Percentiles rank a stretch among this genome's conserved stretches.
phyloP scores from a whole-genome alignment of 1,140 invertebrate genomes.

The Magallana ariakensis region DNA sequence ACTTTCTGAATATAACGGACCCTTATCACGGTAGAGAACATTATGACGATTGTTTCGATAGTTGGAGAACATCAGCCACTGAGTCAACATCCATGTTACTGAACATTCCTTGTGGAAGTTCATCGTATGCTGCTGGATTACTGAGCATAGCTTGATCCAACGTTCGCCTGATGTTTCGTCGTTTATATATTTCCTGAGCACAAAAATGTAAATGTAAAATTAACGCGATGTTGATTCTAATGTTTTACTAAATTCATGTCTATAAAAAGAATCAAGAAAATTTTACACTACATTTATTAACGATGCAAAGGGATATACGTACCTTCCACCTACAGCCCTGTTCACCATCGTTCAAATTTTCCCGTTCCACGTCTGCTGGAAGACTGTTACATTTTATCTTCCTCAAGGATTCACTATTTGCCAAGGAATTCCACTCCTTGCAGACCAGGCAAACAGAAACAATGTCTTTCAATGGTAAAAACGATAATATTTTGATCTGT shows the following conservation, averaged over 20 bases:
- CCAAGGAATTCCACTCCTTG: neutral
- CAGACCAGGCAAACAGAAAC: neutral
- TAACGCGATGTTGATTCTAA: too few relatives aligned
- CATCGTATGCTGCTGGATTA: conserved; percentile 39
- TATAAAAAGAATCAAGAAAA: too few relatives aligned
- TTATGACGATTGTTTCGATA: neutral
- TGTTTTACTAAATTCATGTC: too few relatives aligned
- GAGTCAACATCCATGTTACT: conserved; percentile 44
- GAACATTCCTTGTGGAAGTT: conserved; percentile 45
- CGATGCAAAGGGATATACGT: neutral
- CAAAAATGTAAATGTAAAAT: too few relatives aligned
- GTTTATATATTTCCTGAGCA: conserved; percentile 47
- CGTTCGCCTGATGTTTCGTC: conserved; percentile 35
- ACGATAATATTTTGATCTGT: neutral
- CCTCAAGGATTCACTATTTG: conserved; percentile 45
- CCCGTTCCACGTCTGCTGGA: neutral
- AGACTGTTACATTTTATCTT: conserved; percentile 39
- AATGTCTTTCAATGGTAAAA: neutral
- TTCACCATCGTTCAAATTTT: conserved; percentile 24
- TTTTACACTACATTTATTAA: too few relatives aligned
- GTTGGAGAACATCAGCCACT: conserved; percentile 54
- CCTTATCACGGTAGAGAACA: too few relatives aligned
- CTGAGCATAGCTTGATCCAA: conserved; percentile 46
- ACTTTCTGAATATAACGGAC: too few relatives aligned
- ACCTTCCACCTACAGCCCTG: conserved; percentile 54